Percentiles rank a stretch among this genome's conserved stretches.
Evolutionary conservation across 2,113 vertebrate genomes (phyloP).

Genomic region (Notothenia rossii): DNA sequence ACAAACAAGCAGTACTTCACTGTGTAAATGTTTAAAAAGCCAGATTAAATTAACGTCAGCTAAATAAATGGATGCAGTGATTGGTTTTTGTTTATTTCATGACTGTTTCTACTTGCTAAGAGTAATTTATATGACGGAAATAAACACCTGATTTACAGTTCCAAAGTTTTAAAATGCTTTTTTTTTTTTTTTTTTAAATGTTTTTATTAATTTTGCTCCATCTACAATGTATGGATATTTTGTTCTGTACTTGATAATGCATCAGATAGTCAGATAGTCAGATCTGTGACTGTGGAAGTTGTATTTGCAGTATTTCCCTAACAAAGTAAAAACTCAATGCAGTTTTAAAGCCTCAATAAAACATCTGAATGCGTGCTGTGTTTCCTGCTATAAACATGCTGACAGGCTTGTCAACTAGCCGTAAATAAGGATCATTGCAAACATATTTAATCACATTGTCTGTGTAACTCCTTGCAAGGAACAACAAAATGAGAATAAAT

Average conservation of each 20-base stretch:
- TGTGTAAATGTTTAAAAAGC: background rate
- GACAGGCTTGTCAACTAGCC: too few species aligned
- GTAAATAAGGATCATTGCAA: background rate
- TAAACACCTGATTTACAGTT: too few species aligned
- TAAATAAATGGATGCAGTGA: background rate
- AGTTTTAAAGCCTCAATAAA: background rate
- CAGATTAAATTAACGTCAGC: background rate
- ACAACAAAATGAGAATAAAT: background rate
- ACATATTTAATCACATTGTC: background rate
- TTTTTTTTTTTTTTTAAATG: too few species aligned
- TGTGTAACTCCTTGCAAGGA: background rate
- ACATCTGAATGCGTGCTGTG: background rate
- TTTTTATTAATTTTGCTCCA: too few species aligned
- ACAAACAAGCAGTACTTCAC: background rate
- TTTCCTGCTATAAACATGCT: background rate
- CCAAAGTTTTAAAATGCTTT: too few species aligned
- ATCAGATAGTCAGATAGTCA: conserved; percentile 5
- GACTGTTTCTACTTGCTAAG: background rate
- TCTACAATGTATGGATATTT: background rate
- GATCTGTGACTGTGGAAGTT: background rate
- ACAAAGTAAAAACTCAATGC: background rate
- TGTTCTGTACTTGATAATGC: background rate
- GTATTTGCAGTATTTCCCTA: conserved; percentile 14
- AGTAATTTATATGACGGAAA: background rate
- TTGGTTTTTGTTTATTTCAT: background rate